Conservation (phyloP, 2,797 vertebrate genomes). For the Ctenopoma multispine region DNA sequence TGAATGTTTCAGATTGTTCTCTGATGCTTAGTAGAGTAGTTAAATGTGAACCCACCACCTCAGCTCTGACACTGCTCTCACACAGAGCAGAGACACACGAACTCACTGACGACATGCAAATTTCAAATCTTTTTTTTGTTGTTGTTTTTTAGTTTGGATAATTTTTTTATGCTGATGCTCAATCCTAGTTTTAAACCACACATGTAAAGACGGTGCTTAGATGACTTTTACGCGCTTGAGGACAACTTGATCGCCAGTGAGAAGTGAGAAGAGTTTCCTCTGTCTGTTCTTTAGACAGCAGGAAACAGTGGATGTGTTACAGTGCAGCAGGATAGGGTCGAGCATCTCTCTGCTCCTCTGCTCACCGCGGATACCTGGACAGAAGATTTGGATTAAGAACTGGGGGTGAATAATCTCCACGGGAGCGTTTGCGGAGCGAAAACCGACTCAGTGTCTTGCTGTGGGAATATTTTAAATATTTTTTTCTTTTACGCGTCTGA, state of each 20-base stretch:
- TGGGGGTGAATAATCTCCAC: constrained; percentile 72
- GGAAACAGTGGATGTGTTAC: constrained; percentile 24
- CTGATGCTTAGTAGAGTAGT: not conserved
- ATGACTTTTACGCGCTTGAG: not conserved
- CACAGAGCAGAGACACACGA: not conserved
- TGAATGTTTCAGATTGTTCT: too few species aligned
- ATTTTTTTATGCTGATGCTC: not conserved
- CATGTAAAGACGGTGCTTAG: accelerated
- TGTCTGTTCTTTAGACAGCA: not conserved
- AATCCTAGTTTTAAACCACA: accelerated
- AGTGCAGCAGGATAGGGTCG: constrained; percentile 37
- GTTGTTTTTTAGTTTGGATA: too few species aligned
- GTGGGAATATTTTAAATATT: constrained; percentile 26
- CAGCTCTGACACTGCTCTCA: constrained; percentile 21
- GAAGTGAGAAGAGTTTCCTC: not conserved
- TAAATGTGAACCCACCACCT: constrained; percentile 1
- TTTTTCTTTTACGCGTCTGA: constrained; percentile 4
- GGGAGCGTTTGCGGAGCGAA: constrained; percentile 30
- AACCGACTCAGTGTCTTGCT: constrained; percentile 43
- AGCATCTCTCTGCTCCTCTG: constrained; percentile 27
- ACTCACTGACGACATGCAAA: constrained; percentile 25
- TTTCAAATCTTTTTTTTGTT: not conserved
- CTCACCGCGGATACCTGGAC: constrained; percentile 59
- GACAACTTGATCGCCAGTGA: not conserved
- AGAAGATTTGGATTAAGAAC: constrained; percentile 82